phyloP scores from a whole-genome alignment of 2,797 vertebrate genomes.

The Neomorphus geoffroyi region DNA sequence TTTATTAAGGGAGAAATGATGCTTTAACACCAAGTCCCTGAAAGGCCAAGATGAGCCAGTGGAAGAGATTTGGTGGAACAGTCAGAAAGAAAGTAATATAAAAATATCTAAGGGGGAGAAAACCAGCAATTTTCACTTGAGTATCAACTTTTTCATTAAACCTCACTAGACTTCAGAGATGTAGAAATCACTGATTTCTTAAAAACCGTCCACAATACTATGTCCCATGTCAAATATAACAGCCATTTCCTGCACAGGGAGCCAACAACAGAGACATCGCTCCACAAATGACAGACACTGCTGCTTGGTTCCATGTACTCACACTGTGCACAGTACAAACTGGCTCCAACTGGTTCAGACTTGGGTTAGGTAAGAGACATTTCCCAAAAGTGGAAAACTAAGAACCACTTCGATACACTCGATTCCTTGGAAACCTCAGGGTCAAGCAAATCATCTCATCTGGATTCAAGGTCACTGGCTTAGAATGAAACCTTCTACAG shows the following conservation, averaged over 20 bases:
- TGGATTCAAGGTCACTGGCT: neutral
- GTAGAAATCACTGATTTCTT: neutral
- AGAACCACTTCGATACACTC: neutral
- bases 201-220: neutral
- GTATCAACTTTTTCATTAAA: neutral
- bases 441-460: neutral
- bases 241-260: neutral
- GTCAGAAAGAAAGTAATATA: neutral
- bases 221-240: neutral
- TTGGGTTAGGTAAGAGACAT: neutral
- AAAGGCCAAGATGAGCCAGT: neutral
- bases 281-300: neutral
- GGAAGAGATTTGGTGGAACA: neutral
- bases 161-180: neutral
- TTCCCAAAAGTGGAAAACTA: neutral
- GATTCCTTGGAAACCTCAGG: neutral
- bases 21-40: neutral
- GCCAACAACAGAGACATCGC: fast-evolving
- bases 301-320: fast-evolving
- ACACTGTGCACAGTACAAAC: neutral
- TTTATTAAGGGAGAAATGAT: conserved; percentile 17
- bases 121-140: neutral
- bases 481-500: neutral
- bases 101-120: neutral
- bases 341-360: neutral